Base-by-base conservation (phyloP, 2,113 vertebrate species). In the Numida meleagris region DNA sequence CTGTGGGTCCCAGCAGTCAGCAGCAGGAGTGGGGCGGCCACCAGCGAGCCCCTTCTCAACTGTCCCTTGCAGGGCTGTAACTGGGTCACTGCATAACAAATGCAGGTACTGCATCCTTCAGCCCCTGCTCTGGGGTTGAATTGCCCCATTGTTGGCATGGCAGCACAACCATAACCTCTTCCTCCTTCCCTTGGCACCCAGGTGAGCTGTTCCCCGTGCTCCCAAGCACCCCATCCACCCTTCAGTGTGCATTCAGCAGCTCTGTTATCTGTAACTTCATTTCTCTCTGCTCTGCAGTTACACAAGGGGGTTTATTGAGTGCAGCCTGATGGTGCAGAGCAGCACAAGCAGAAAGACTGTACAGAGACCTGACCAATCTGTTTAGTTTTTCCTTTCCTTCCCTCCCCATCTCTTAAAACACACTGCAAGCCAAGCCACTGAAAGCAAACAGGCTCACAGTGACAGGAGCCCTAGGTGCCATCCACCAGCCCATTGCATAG, bases 1-100 rank as follows among this genome's bases (percentile, higher is more conserved):
- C 61, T 38, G 17, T 2, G 0, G 2, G 46, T 45, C 58, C 21
- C 83, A 24, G 29, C 0, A 0, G 2, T 9, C 50, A 31, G 33
- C 0, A 0, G 1, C 8, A 45, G 29, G 43, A 68, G 38, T 20
- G 23, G 16, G 45, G 59, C 43, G 59, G 51, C 75, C 71, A n/a
- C 62, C 72, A 31, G 62, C 51, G 61, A 14, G 53, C 14, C 43
- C 45, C 66, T 25, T 59, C 27, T 50, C 90, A n/a, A 18, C 34
- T 46, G 38, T 61, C 57, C 57, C 58, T 78, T 19, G 0, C 12
- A n/a, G 24, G 18, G 40, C 67, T 10, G 14, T 33, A 42, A 8
- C 17, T 61, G 19, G 68, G 27, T 53, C 83, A 23, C 55, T 34
- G 65, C 66, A 12, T 45, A 14, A 51, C 4, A 61, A 36, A 16